A percentile compares a stretch with the other conserved stretches of the same genome.
Evolutionary conservation across 2,888 invertebrate species (phyloP).

Genomic region (Carcina quercana): DNA sequence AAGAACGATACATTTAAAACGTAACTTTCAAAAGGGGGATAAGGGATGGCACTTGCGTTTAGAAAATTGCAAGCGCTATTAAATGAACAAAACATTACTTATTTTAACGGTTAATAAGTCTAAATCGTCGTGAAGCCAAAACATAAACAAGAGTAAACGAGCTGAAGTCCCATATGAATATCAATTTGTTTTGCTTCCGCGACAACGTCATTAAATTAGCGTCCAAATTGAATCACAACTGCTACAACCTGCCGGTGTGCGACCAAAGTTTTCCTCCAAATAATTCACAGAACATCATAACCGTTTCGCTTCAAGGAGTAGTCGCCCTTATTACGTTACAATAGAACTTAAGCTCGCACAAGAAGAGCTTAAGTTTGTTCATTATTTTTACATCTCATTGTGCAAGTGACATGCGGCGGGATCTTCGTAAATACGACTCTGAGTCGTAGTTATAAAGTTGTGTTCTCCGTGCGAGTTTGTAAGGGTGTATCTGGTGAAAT

Average conservation of each 20-base stretch:
- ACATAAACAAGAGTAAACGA: constrained; percentile 42
- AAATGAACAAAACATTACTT: too few species aligned
- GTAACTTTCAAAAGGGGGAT: too few species aligned
- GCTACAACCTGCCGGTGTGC: constrained; percentile 70
- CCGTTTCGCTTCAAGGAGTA: constrained; percentile 32
- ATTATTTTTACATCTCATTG: constrained; percentile 75
- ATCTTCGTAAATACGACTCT: constrained; percentile 46
- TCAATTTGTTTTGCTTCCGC: constrained; percentile 69
- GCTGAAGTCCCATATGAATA: constrained; percentile 70
- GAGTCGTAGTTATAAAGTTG: constrained; percentile 40
- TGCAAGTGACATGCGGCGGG: constrained; percentile 58
- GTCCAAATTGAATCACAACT: constrained; percentile 74
- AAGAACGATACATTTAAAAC: too few species aligned
- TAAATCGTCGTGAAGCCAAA: constrained; percentile 20
- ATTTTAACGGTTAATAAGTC: constrained; percentile 27
- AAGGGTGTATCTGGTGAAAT: constrained; percentile 72
- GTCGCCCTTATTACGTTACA: constrained; percentile 30
- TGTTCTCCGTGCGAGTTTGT: constrained; percentile 36
- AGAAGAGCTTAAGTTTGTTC: constrained; percentile 57
- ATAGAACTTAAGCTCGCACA: constrained; percentile 48
- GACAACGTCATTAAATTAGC: constrained; percentile 72
- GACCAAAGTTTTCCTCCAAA: constrained; percentile 73
- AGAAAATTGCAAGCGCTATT: too few species aligned
- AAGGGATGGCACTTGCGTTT: too few species aligned
- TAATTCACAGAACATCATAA: constrained; percentile 71